Evolutionary conservation across 2,113 vertebrate species (phyloP), one percentile per base, ranked within the genome.

Genomic region (Lutjanus erythropterus): DNA sequence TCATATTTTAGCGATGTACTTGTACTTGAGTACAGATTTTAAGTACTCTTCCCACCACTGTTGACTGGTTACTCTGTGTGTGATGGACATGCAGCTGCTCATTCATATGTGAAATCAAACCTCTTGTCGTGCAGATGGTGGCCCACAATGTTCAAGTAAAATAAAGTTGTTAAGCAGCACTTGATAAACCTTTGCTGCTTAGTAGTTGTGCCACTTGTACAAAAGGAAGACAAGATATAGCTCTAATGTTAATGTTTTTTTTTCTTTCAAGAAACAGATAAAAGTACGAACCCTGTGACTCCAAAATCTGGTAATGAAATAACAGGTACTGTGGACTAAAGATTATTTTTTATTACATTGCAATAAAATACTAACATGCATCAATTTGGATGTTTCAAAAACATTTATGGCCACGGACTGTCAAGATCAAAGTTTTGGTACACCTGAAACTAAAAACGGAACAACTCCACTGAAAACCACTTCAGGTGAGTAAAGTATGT

Each of bases 171-270:
- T 27, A 29, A 11, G 58, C 27, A 41, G 35, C 14, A 55, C 12
- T 7, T 4, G 25, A 27, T 14, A 29, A 33, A 4, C n/a, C n/a
- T n/a, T n/a, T n/a, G n/a, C n/a, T n/a, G n/a, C n/a, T n/a, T n/a
- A n/a, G n/a, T 5, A 31, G 31, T 9, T 47, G 1, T 12, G 23
- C 7, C 2, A 0, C 1, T 4, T 12, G 19, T 49, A 16, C 4
- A n/a, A 53, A 41, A 25, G 12, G 9, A 15, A 46, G 27, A 49
- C 2, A 33, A 71, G 6, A 10, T 11, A 23, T 33, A 16, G 18
- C 21, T 46, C 18, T 6, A 14, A 47, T 33, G 19, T 58, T 14
- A 9, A 42, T 31, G 5, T 23, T 14, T 58, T 58, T 25, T 19
- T n/a, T 25, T 9, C 8, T 29, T 60, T 47, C 14, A 47, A 35